Evolutionary conservation across 2,113 vertebrate genomes (phyloP).

Genomic region (rabbit (Oryctolagus cuniculus)): DNA sequence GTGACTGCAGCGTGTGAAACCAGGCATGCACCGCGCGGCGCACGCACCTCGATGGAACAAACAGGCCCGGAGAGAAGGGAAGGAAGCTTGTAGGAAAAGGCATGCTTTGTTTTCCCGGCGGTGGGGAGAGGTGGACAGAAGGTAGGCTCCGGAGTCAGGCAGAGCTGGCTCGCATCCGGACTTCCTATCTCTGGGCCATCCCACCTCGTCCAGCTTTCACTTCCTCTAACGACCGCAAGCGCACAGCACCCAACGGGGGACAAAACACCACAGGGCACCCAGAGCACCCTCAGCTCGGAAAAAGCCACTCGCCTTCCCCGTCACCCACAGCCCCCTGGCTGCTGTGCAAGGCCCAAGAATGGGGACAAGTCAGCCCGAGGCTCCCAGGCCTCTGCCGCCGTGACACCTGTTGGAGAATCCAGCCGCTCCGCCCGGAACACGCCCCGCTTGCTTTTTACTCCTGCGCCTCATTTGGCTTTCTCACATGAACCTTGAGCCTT

Average conservation of each 20-base stretch:
- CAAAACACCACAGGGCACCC: not conserved
- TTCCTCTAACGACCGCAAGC: not conserved
- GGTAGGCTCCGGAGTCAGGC: not conserved
- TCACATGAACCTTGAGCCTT: not conserved
- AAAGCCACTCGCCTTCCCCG: not conserved
- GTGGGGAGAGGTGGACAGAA: slow-evolving; percentile 1
- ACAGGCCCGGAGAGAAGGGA: not conserved
- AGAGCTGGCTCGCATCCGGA: not conserved
- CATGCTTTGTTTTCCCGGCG: not conserved
- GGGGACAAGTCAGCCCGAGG: not conserved
- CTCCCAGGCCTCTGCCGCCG: not conserved
- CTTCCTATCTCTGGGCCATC: not conserved
- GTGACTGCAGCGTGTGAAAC: not conserved
- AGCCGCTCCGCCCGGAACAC: not conserved
- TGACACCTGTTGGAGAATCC: not conserved
- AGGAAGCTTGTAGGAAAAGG: not conserved
- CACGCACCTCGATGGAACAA: not conserved
- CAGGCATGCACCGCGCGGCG: not conserved
- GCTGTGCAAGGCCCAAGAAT: not conserved
- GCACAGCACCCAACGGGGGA: not conserved
- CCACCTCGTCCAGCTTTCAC: not conserved
- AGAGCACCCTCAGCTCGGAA: not conserved
- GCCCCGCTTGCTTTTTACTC: not conserved
- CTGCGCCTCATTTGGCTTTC: not conserved
- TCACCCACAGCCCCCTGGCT: not conserved